phyloP scores from a whole-genome alignment of 2,113 vertebrate genomes.

The Trochalopteron elliotii region DNA sequence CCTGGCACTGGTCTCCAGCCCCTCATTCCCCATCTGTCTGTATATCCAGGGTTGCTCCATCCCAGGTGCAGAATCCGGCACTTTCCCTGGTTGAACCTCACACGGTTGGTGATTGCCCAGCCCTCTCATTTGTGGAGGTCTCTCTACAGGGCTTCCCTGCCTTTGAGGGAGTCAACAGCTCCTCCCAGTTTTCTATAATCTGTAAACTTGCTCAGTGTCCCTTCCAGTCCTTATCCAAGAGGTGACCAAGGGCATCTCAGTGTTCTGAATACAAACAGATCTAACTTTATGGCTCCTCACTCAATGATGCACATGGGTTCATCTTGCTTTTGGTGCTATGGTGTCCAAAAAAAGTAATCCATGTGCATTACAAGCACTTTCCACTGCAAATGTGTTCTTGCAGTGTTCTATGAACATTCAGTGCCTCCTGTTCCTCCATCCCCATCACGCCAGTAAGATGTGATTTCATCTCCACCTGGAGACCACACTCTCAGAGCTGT shows the following conservation, averaged over 20 bases:
- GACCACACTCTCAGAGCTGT: not conserved
- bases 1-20: not conserved
- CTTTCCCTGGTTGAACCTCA: not conserved
- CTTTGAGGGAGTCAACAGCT: fast-evolving
- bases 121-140: not conserved
- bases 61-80: not conserved
- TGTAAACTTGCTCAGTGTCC: not conserved
- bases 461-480: not conserved
- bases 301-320: not conserved
- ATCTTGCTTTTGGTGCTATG: not conserved
- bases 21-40: not conserved
- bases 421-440: not conserved
- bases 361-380: fast-evolving
- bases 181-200: not conserved
- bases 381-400: not conserved
- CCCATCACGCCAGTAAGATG: not conserved
- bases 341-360: not conserved
- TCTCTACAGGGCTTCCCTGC: not conserved
- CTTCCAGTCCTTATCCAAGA: not conserved
- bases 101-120: not conserved
- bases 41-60: not conserved
- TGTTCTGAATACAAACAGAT: not conserved
- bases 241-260: not conserved
- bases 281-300: not conserved
- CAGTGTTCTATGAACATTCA: not conserved